Percentiles rank a stretch among this genome's conserved stretches.
Conservation (phyloP, 1,140 invertebrate species). For the Leptestheria dahalacensis region DNA sequence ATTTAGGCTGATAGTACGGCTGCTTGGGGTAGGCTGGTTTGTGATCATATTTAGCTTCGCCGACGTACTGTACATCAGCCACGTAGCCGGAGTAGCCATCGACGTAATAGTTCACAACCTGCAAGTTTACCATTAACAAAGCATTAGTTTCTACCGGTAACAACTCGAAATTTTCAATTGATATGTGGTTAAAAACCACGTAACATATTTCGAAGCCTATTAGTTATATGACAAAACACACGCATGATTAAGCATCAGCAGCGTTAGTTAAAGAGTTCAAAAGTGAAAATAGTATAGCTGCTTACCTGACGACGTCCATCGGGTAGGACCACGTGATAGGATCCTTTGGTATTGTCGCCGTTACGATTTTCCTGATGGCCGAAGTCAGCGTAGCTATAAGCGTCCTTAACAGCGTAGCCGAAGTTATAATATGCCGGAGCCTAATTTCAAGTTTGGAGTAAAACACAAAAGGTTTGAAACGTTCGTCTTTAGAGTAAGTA, state of each 20-base stretch:
- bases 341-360: conserved; percentile 19
- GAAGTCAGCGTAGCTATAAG: conserved; percentile 25
- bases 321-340: conserved; percentile 21
- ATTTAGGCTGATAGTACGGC: neutral
- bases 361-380: conserved; percentile 20
- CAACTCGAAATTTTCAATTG: too few species aligned
- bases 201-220: too few species aligned
- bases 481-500: too few species aligned
- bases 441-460: too few species aligned
- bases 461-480: too few species aligned
- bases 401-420: conserved; percentile 20
- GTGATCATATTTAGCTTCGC: neutral
- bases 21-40: neutral
- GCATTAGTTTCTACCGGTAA: too few species aligned
- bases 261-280: too few species aligned
- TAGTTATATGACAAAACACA: too few species aligned
- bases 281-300: neutral
- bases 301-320: conserved; percentile 20
- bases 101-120: conserved; percentile 8
- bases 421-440: conserved; percentile 17
- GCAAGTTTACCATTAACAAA: neutral
- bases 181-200: too few species aligned
- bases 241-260: too few species aligned
- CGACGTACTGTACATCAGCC: conserved; percentile 11
- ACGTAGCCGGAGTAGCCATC: conserved; percentile 4